Conservation (phyloP, 2,888 invertebrate genomes). For the Germaria angustata region DNA sequence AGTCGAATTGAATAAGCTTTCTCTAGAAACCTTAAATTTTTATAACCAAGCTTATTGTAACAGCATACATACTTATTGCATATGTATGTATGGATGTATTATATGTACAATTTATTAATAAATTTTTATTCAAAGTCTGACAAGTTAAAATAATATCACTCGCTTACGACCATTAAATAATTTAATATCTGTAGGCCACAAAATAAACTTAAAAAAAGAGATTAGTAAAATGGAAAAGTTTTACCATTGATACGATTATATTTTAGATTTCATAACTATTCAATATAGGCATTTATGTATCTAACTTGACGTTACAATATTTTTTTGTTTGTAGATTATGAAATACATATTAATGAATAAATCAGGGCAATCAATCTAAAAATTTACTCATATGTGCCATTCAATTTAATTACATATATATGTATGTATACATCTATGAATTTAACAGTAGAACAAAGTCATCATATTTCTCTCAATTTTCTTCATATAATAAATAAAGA, state of each 20-base stretch:
- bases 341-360: background rate
- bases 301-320: too few species aligned
- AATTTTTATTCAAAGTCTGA: slow-evolving; percentile 1
- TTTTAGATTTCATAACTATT: background rate
- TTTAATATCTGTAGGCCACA: background rate
- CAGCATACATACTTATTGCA: too few species aligned
- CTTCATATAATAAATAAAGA: too few species aligned
- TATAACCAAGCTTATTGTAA: background rate
- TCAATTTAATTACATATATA: background rate
- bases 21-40: background rate
- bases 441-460: too few species aligned
- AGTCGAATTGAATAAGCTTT: background rate
- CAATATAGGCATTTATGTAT: background rate
- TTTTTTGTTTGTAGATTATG: background rate
- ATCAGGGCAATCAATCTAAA: slow-evolving; percentile 37
- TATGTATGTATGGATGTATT: background rate
- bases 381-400: slow-evolving; percentile 19
- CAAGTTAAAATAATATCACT: background rate
- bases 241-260: background rate
- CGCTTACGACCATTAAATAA: background rate
- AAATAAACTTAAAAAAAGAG: too few species aligned
- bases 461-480: too few species aligned
- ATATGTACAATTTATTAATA: background rate
- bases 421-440: too few species aligned
- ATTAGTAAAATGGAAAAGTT: background rate